Base-by-base conservation (phyloP, 1,140 invertebrate genomes). In the Calliopsis andreniformis region DNA sequence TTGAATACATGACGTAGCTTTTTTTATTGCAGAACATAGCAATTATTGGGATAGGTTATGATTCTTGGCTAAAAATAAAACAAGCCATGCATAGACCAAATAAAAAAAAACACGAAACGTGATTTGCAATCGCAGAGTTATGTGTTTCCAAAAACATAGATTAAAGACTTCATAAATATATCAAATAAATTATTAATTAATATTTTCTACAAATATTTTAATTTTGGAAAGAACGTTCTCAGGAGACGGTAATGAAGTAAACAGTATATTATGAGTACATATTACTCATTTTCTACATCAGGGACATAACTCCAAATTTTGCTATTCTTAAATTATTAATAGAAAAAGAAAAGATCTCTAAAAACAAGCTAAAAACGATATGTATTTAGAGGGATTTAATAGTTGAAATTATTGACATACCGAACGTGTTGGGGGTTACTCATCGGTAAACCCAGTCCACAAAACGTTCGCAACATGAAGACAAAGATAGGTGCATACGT, bases 1-100 rank as follows among this genome's bases (percentile, higher is more conserved):
- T n/a, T 43, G 25, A 43, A 66, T 66, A 56, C 3, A 42, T 53
- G n/a, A 14, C 20, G 12, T 67, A 32, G 30, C 16, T 12, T 25
- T 53, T 73, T 73, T 55, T 23, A n/a, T 66, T 73, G 51, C 35
- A 73, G 55, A 73, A 18, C 45, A 42, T 56, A 56, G 3, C 20
- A 30, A 49, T 28, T 35, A 56, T 58, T 45, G 43, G 58, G 51
- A 39, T 76, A 58, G 55, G 49, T 28, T 68, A 47, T 28, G 32
- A 67, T 35, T 39, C 6, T 47, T 16, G 30, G 32, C 42, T 73
- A 39, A 66, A 64, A 23, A 45, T 53, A 55, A 5, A 32, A 43
- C 0, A 72, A 16, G 10, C 35, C 23, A 23, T 20, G 20, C 23
- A 14, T 18, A 49, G n/a, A 32, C 42, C 39, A 53, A 53, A 43